phyloP scores from a whole-genome alignment of 1,140 invertebrate species.

The Ostrea edulis region DNA sequence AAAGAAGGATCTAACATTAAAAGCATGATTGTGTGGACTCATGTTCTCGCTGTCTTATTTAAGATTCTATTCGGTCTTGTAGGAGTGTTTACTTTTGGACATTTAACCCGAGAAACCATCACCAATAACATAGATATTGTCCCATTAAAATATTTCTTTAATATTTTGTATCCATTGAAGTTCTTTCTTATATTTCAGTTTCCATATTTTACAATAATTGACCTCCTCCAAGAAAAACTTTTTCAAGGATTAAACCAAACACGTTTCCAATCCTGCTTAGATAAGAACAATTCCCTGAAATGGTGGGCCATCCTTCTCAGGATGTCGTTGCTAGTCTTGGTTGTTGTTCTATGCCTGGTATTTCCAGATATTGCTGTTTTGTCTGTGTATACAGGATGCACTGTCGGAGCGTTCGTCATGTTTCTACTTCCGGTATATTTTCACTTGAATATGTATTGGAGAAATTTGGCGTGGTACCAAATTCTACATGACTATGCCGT shows the following conservation, averaged over 20 bases:
- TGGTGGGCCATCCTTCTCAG: conserved; percentile 10
- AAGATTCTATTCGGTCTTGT: conserved; percentile 4
- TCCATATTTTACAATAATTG: conserved; percentile 20
- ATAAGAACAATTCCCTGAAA: neutral
- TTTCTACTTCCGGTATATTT: conserved; percentile 11
- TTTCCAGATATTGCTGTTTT: conserved; percentile 6
- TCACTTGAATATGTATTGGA: conserved; percentile 28
- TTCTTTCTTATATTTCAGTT: conserved; percentile 15
- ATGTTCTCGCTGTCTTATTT: neutral
- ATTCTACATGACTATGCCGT: neutral
- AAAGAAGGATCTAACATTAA: conserved; percentile 23
- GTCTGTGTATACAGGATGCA: neutral
- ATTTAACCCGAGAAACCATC: neutral
- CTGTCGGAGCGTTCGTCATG: neutral
- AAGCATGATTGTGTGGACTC: neutral
- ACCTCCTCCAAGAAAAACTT: conserved; percentile 29
- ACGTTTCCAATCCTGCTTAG: neutral
- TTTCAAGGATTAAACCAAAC: neutral
- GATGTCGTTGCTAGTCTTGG: neutral
- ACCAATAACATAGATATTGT: neutral
- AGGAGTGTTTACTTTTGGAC: conserved; percentile 7
- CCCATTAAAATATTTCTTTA: conserved; percentile 12
- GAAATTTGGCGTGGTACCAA: neutral
- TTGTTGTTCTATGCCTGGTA: neutral
- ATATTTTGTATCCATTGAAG: conserved; percentile 3